These are phyloP conservation scores for Siniperca obscura DNA, from an alignment of 2,797 vertebrate species.

Conservation along the genomic window DNA sequence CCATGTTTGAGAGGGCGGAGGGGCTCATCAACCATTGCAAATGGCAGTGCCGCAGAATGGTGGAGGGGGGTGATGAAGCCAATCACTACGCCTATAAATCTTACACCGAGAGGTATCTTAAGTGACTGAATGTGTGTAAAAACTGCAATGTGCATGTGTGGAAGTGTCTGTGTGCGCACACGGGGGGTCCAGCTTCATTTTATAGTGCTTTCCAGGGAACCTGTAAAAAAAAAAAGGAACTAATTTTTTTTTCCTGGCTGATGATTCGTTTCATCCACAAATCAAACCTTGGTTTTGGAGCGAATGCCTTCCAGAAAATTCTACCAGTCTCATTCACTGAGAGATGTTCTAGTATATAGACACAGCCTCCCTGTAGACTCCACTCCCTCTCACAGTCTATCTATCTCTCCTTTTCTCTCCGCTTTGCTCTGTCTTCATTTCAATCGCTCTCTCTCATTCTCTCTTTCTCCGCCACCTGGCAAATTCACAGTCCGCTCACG, in stretches of 20 bases:
- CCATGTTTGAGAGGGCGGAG: constrained; percentile 87
- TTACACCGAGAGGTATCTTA: constrained; percentile 76
- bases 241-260: constrained; percentile 40
- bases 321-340: constrained; percentile 62
- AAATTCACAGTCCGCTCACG: constrained; percentile 90
- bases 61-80: constrained; percentile 85
- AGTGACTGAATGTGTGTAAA: constrained; percentile 71
- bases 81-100: constrained; percentile 88
- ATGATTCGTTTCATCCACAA: constrained; percentile 62
- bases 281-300: constrained; percentile 64
- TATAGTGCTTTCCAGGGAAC: constrained; percentile 54
- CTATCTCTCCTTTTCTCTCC: constrained; percentile 75
- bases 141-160: constrained; percentile 63
- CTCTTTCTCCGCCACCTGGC: constrained; percentile 86
- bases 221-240: constrained; percentile 24
- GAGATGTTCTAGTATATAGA: constrained; percentile 73
- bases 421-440: constrained; percentile 77
- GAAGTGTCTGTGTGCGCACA: constrained; percentile 54
- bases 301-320: constrained; percentile 74
- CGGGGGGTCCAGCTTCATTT: constrained; percentile 61
- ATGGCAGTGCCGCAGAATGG: constrained; percentile 88
- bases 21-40: constrained; percentile 87
- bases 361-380: constrained; percentile 76
- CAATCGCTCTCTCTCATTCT: constrained; percentile 73
- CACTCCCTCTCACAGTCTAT: constrained; percentile 73